A percentile compares a stretch with the other conserved stretches of the same genome.
These are phyloP conservation scores for Clarias gariepinus DNA, from an alignment of 2,113 vertebrate species.

Conservation along the genomic window DNA sequence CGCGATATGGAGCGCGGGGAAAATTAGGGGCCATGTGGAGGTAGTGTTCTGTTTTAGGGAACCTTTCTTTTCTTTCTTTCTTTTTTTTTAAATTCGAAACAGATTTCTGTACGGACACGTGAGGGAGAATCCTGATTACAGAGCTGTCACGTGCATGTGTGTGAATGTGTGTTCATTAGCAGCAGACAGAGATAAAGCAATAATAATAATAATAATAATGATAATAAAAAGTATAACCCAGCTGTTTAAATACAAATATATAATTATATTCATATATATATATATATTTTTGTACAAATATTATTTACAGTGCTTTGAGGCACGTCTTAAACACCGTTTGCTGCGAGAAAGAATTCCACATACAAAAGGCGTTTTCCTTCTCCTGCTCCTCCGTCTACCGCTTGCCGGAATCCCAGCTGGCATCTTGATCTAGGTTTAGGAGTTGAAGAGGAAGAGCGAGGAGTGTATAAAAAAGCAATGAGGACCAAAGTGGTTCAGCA, in stretches of 20 bases:
- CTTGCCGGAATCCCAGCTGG: conserved; percentile 64
- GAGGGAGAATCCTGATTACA: conserved; percentile 51
- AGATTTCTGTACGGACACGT: conserved; percentile 54
- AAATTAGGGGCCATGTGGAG: conserved; percentile 23
- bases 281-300: conserved; percentile 82
- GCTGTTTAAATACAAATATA: conserved; percentile 86
- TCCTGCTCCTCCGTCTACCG: background rate
- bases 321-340: conserved; percentile 66
- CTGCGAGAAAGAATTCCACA: conserved; percentile 42
- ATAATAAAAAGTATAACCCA: conserved; percentile 26
- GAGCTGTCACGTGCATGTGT: conserved; percentile 1
- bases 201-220: background rate
- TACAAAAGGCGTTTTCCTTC: conserved; percentile 10
- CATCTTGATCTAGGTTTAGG: conserved; percentile 66
- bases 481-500: conserved; percentile 57
- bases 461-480: conserved; percentile 17
- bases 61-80: conserved; percentile 36
- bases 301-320: conserved; percentile 82
- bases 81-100: conserved; percentile 51
- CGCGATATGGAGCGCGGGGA: background rate
- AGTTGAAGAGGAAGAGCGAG: conserved; percentile 53
- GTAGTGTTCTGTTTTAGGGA: conserved; percentile 38
- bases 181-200: background rate
- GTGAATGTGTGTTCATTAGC: background rate
- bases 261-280: conserved; percentile 73